These are phyloP conservation scores for Odontamblyopus lacepedii DNA, from an alignment of 2,797 vertebrate genomes.

Conservation along the genomic window DNA sequence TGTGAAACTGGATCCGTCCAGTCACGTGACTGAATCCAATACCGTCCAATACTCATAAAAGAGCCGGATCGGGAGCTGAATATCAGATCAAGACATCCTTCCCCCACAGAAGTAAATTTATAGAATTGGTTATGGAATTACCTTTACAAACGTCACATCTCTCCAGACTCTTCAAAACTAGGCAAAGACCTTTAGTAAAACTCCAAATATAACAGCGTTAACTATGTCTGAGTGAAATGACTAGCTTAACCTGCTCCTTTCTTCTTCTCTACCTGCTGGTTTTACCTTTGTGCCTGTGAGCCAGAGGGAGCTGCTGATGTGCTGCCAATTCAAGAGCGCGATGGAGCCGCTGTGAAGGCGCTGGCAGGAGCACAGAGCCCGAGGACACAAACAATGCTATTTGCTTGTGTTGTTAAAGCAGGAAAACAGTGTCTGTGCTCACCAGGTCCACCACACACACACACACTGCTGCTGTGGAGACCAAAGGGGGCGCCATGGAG, in stretches of 20 bases:
- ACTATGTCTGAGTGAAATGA: too few species aligned
- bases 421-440: conserved; percentile 34
- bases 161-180: too few species aligned
- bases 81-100: too few species aligned
- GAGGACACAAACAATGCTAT: conserved; percentile 54
- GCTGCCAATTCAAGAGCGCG: conserved; percentile 51
- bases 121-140: too few species aligned
- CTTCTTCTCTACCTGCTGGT: conserved; percentile 37
- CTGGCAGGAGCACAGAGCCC: conserved; percentile 50
- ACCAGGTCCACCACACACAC: conserved; percentile 28
- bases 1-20: too few species aligned
- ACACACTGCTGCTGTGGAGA: conserved; percentile 12
- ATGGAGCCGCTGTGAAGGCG: conserved; percentile 45
- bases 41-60: too few species aligned
- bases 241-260: neutral
- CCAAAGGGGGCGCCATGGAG: conserved; percentile 43
- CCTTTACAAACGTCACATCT: too few species aligned
- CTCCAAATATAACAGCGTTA: too few species aligned
- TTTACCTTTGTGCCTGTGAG: conserved; percentile 38
- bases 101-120: too few species aligned
- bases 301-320: conserved; percentile 30
- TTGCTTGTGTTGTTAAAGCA: conserved; percentile 56
- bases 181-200: too few species aligned
- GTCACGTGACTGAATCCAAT: too few species aligned
- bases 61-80: too few species aligned